A percentile compares a stretch with the other conserved stretches of the same genome.
phyloP scores from a whole-genome alignment of 2,113 vertebrate genomes.

The Pachyramphus minor region DNA sequence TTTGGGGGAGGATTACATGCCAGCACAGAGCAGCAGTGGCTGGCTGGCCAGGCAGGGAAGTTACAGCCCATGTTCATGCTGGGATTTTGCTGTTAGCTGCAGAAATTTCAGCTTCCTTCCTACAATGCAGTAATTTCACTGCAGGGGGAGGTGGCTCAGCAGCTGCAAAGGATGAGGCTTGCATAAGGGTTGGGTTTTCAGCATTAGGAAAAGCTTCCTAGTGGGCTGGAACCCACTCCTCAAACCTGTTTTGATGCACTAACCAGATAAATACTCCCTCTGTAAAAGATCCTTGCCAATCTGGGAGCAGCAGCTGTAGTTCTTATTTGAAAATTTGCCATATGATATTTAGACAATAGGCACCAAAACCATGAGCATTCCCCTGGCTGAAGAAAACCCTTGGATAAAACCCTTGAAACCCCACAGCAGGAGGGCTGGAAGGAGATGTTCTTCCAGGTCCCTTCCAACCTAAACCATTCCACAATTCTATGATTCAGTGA shows the following conservation, averaged over 20 bases:
- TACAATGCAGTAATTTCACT: not conserved
- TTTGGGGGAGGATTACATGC: not conserved
- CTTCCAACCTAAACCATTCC: not conserved
- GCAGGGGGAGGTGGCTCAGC: not conserved
- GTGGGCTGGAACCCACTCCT: not conserved
- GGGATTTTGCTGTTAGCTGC: not conserved
- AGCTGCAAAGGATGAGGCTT: not conserved
- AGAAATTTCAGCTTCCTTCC: constrained; percentile 8
- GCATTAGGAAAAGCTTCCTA: not conserved
- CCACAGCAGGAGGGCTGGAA: not conserved
- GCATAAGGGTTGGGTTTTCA: not conserved
- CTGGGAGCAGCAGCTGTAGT: not conserved
- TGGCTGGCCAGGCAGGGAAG: not conserved
- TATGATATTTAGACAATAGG: not conserved
- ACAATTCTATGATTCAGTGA: not conserved
- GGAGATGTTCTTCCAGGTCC: not conserved
- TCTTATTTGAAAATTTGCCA: not conserved
- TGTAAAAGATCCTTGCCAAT: not conserved
- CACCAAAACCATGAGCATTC: not conserved
- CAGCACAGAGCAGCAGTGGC: not conserved
- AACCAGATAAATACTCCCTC: not conserved
- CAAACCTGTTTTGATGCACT: not conserved
- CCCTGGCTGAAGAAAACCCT: not conserved
- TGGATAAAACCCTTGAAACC: not conserved
- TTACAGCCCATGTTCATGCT: not conserved